These are phyloP conservation scores for Dryoscopus gambensis DNA, from an alignment of 2,113 vertebrate species.

Conservation along the genomic window DNA sequence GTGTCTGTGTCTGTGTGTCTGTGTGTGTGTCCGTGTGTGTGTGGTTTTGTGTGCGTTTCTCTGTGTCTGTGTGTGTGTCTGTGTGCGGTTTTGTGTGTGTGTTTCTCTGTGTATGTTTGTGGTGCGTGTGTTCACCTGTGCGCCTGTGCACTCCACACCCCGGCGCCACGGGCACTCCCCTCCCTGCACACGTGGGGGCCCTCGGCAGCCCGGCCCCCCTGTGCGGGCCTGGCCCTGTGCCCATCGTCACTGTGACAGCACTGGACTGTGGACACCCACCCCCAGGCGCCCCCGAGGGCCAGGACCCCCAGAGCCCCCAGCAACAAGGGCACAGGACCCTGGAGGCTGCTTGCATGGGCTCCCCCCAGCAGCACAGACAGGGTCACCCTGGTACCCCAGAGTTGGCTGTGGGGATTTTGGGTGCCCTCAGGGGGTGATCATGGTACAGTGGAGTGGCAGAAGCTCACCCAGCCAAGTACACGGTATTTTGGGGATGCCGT, in stretches of 20 bases:
- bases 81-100: no score
- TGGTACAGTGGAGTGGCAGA: not conserved
- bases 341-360: not conserved
- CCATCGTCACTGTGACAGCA: not conserved
- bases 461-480: not conserved
- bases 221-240: not conserved
- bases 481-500: not conserved
- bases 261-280: rapidly evolving
- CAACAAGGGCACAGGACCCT: not conserved
- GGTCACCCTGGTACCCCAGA: not conserved
- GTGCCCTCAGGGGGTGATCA: not conserved
- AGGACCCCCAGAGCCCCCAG: rapidly evolving
- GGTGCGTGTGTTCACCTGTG: not conserved
- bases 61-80: no score
- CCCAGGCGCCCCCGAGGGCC: rapidly evolving
- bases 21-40: not conserved
- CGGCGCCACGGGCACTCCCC: rapidly evolving
- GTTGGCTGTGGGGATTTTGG: not conserved
- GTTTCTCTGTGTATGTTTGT: no score
- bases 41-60: not conserved
- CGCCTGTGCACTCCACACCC: rapidly evolving
- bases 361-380: not conserved
- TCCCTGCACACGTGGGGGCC: not conserved
- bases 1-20: no score
- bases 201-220: rapidly evolving